phyloP scores from a whole-genome alignment of 2,113 vertebrate genomes.

The Alethe castanea region DNA sequence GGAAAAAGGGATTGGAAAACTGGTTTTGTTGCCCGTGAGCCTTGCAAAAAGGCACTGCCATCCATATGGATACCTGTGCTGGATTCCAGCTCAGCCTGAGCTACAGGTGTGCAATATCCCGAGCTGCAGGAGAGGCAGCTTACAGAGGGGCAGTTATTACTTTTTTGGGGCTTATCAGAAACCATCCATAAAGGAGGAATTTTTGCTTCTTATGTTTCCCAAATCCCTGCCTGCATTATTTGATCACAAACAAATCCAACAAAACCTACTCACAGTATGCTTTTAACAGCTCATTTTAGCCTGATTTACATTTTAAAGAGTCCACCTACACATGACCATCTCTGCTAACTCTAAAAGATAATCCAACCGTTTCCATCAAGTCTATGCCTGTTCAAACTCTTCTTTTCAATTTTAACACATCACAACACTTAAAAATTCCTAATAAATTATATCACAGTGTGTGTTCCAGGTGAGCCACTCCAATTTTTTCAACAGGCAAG shows the following conservation, averaged over 20 bases:
- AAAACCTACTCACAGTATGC: conserved; percentile 49
- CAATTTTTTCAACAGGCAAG: neutral
- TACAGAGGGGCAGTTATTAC: neutral
- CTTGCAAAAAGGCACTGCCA: neutral
- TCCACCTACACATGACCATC: conserved; percentile 60
- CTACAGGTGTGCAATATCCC: neutral
- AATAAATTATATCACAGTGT: neutral
- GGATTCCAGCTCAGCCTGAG: neutral
- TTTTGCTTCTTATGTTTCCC: conserved; percentile 15
- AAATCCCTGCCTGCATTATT: conserved; percentile 39
- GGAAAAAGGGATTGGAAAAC: neutral
- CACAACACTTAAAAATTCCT: conserved; percentile 12
- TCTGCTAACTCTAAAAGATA: conserved; percentile 36
- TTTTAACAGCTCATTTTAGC: conserved; percentile 59
- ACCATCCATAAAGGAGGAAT: neutral
- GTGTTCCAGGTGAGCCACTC: neutral
- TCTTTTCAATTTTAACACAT: neutral
- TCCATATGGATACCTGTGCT: neutral
- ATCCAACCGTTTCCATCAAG: conserved; percentile 34
- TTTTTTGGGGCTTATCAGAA: neutral
- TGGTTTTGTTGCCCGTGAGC: neutral
- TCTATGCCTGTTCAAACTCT: neutral
- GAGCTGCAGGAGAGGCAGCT: neutral
- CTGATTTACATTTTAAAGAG: conserved; percentile 52
- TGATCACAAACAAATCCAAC: conserved; percentile 57